Percentiles rank a stretch among this genome's conserved stretches.
phyloP scores from a whole-genome alignment of 2,113 vertebrate species.

The Sorex araneus region DNA sequence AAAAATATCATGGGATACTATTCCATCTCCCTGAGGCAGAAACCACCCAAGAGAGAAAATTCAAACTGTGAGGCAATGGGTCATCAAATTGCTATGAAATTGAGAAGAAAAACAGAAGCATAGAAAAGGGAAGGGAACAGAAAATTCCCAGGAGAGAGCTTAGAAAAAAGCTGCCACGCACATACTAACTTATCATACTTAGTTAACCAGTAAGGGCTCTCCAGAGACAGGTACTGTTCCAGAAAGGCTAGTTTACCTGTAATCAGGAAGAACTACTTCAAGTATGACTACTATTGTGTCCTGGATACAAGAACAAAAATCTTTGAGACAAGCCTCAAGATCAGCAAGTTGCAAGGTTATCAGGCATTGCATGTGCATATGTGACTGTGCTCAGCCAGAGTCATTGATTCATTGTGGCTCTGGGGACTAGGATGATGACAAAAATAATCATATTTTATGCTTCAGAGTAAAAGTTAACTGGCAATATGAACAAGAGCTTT shows the following conservation, averaged over 20 bases:
- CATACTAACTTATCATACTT: background rate
- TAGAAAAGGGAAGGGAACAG: background rate
- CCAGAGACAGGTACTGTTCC: background rate
- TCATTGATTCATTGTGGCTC: constrained; percentile 2
- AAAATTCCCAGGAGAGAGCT: too few species aligned
- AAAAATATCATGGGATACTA: background rate
- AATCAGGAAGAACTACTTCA: background rate
- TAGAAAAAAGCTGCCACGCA: background rate
- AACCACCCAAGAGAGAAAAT: background rate
- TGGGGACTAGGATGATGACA: constrained; percentile 47
- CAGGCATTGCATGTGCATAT: background rate
- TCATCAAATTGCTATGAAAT: constrained; percentile 39
- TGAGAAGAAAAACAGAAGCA: constrained; percentile 10
- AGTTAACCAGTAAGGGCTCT: background rate
- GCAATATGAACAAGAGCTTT: background rate
- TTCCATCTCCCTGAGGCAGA: constrained; percentile 1
- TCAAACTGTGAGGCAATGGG: background rate
- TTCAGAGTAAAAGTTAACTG: constrained; percentile 67
- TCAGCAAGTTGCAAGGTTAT: background rate
- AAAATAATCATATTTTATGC: constrained; percentile 70
- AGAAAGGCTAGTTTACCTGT: background rate
- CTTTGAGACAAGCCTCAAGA: background rate
- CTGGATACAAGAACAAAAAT: background rate
- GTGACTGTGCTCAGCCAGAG: background rate
- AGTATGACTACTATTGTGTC: background rate